Evolutionary conservation across 2,888 invertebrate species (phyloP).

Genomic region (Nemapogon koenigi): DNA sequence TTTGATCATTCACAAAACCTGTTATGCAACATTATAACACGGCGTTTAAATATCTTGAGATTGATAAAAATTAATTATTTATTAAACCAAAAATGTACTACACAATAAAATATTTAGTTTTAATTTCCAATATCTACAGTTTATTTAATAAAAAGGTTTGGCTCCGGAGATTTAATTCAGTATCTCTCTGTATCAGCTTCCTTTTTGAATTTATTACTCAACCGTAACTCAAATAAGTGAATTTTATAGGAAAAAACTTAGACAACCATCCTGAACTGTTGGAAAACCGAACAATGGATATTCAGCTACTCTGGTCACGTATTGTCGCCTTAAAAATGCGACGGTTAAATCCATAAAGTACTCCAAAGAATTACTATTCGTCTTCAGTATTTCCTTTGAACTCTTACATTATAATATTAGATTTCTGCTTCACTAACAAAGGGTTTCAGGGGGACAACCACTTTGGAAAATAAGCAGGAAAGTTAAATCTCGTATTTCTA

Average conservation of each 20-base stretch:
- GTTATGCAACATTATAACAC: too few relatives aligned
- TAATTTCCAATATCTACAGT: neutral
- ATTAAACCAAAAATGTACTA: neutral
- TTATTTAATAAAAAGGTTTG: neutral
- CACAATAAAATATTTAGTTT: neutral
- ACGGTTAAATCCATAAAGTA: conserved; percentile 58
- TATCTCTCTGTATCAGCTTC: neutral
- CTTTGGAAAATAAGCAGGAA: conserved; percentile 6
- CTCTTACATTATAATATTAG: conserved; percentile 39
- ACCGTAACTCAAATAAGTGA: conserved; percentile 52
- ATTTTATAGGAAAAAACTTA: conserved; percentile 35
- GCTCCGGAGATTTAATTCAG: neutral
- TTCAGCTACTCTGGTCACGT: conserved; percentile 49
- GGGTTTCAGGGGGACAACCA: conserved; percentile 4
- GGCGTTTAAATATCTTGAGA: too few relatives aligned
- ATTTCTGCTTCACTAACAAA: conserved; percentile 9
- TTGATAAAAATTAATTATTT: too few relatives aligned
- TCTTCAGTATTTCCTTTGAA: conserved; percentile 46
- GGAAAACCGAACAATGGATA: conserved; percentile 48
- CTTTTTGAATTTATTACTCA: conserved; percentile 40
- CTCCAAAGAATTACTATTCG: conserved; percentile 53
- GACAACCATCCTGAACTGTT: conserved; percentile 25
- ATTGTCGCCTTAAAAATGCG: conserved; percentile 58
- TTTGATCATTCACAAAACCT: too few relatives aligned
- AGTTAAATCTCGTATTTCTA: too few relatives aligned